These are phyloP conservation scores for Aphelenchoides bicaudatus DNA, from an alignment of 2,888 invertebrate species.

Conservation along the genomic window DNA sequence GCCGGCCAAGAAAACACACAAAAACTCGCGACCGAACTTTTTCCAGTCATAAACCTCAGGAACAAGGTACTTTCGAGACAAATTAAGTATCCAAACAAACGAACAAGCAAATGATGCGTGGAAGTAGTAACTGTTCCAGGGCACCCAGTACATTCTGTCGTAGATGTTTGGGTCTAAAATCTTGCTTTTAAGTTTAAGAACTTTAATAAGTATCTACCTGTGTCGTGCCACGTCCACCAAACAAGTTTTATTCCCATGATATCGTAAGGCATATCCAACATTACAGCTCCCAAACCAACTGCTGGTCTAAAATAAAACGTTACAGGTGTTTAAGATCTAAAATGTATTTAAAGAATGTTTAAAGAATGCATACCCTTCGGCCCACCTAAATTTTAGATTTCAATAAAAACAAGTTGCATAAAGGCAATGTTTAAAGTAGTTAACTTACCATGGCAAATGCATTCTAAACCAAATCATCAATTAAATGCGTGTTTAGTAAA, in stretches of 20 bases:
- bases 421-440: no score
- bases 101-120: constrained; percentile 74
- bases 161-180: constrained; percentile 66
- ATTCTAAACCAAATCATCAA: constrained; percentile 52
- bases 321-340: no score
- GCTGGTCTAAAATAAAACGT: no score
- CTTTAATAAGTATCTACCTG: no score
- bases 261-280: constrained; percentile 77
- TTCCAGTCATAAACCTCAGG: constrained; percentile 65
- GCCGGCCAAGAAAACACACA: constrained; percentile 67
- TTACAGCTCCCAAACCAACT: constrained; percentile 71
- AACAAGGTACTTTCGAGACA: constrained; percentile 66
- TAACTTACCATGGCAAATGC: constrained; percentile 64
- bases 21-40: constrained; percentile 67
- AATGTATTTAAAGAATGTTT: no score
- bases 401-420: no score
- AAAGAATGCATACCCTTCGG: no score
- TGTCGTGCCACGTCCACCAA: constrained; percentile 80
- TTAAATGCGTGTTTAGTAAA: neutral
- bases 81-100: constrained; percentile 70
- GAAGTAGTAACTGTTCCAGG: constrained; percentile 76
- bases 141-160: constrained; percentile 77
- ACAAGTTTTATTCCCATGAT: constrained; percentile 67
- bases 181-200: no score
- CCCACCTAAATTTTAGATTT: no score